Evolutionary conservation across 2,888 invertebrate species (phyloP).

Genomic region (Acronicta psi): DNA sequence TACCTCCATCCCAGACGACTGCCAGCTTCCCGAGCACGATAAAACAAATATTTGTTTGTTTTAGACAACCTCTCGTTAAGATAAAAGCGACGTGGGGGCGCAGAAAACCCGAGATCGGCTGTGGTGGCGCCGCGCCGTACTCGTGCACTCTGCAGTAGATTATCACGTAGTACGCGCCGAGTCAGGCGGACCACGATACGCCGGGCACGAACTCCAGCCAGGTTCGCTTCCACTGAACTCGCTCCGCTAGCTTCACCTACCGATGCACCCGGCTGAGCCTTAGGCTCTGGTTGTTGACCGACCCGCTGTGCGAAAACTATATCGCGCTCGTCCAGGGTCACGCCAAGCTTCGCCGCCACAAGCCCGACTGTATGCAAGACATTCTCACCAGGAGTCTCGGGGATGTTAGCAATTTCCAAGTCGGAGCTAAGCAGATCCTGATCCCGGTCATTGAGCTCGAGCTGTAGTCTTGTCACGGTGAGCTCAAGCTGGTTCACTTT

Average conservation of each 20-base stretch:
- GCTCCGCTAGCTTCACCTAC: not conserved
- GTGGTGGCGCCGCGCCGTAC: no score
- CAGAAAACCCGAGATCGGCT: not conserved
- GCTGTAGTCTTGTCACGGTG: not conserved
- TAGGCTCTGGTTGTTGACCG: no score
- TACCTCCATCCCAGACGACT: not conserved
- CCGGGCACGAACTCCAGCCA: not conserved
- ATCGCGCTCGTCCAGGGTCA: slow-evolving; percentile 13
- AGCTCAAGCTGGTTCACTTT: not conserved
- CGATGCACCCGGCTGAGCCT: not conserved
- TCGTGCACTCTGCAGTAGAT: not conserved
- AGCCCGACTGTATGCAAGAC: not conserved
- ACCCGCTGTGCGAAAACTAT: slow-evolving; percentile 11
- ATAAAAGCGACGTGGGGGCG: not conserved
- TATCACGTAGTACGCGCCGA: not conserved
- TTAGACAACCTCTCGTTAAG: not conserved
- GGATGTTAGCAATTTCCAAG: slow-evolving; percentile 14
- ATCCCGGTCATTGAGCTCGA: slow-evolving; percentile 16
- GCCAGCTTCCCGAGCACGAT: not conserved
- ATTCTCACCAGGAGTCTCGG: slow-evolving; percentile 12
- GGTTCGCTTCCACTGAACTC: not conserved
- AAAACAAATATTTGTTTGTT: not conserved
- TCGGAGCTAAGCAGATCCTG: slow-evolving; percentile 20
- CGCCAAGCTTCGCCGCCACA: slow-evolving; percentile 7
- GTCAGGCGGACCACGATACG: not conserved